Percentiles rank a stretch among this genome's conserved stretches.
phyloP scores from a whole-genome alignment of 1,140 invertebrate genomes.

The Archivesica marissinica region DNA sequence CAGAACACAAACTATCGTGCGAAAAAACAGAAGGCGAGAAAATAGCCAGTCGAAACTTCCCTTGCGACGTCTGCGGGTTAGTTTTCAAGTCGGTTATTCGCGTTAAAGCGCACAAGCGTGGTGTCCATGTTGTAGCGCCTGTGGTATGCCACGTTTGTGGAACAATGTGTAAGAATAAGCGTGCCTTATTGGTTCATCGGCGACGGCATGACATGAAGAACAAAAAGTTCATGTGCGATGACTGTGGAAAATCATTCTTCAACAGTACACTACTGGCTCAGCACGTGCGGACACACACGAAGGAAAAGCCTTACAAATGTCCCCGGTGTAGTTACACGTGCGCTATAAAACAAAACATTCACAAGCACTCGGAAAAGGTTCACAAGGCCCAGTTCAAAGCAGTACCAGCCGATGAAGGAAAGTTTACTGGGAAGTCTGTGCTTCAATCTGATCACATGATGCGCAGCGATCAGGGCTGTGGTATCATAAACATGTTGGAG shows the following conservation, averaged over 20 bases:
- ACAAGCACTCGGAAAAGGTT: constrained; percentile 17
- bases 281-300: constrained; percentile 12
- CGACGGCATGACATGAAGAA: constrained; percentile 16
- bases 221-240: constrained; percentile 5
- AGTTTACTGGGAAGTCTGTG: neutral
- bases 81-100: neutral
- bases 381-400: constrained; percentile 9
- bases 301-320: constrained; percentile 35
- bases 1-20: constrained; percentile 16
- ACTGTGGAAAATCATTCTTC: constrained; percentile 24
- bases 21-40: neutral
- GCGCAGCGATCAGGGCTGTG: neutral
- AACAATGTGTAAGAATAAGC: constrained; percentile 9
- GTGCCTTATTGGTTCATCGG: neutral
- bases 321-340: constrained; percentile 9
- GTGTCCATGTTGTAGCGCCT: constrained; percentile 5
- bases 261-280: constrained; percentile 10
- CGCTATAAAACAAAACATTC: constrained; percentile 36
- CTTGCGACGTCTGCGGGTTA: constrained; percentile 14
- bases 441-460: neutral
- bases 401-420: neutral
- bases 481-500: neutral
- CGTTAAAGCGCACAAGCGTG: constrained; percentile 9
- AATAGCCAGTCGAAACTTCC: neutral
- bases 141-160: constrained; percentile 15